Evolutionary conservation across 1,140 invertebrate genomes (phyloP).

Genomic region (Tetranychus urticae): DNA sequence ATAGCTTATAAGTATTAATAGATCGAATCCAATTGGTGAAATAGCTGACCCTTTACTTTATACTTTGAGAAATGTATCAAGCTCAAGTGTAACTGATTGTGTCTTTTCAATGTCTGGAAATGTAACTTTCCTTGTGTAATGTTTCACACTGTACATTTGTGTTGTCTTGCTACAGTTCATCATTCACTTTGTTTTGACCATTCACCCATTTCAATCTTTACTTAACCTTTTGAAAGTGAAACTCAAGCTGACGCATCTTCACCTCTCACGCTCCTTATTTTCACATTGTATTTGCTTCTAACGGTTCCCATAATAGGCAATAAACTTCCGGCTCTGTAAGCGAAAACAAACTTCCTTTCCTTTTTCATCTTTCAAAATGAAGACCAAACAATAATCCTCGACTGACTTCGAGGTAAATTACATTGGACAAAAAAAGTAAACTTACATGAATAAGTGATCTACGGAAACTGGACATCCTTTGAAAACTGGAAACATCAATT

Average conservation of each 20-base stretch:
- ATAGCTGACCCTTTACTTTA: no score
- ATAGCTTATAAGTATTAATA: no score
- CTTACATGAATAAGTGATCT: constrained; percentile 43
- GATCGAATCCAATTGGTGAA: no score
- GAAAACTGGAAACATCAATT: constrained; percentile 63
- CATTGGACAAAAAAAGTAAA: background rate
- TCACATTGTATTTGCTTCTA: background rate
- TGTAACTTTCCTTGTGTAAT: no score
- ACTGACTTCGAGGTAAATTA: background rate
- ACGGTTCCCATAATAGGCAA: background rate
- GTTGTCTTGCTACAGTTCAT: no score
- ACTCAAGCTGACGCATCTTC: background rate
- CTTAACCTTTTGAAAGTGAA: background rate
- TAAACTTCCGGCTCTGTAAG: background rate
- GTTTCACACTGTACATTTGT: no score
- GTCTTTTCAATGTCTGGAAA: no score
- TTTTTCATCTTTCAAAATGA: background rate
- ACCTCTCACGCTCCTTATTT: background rate
- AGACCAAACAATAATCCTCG: background rate
- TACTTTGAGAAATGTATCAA: no score
- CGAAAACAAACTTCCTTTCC: no score
- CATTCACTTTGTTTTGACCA: no score
- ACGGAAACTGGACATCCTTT: constrained; percentile 54
- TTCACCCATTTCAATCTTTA: no score
- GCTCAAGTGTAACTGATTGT: no score